Base-by-base conservation (phyloP, 2,113 vertebrate genomes). In the Engystomops pustulosus region DNA sequence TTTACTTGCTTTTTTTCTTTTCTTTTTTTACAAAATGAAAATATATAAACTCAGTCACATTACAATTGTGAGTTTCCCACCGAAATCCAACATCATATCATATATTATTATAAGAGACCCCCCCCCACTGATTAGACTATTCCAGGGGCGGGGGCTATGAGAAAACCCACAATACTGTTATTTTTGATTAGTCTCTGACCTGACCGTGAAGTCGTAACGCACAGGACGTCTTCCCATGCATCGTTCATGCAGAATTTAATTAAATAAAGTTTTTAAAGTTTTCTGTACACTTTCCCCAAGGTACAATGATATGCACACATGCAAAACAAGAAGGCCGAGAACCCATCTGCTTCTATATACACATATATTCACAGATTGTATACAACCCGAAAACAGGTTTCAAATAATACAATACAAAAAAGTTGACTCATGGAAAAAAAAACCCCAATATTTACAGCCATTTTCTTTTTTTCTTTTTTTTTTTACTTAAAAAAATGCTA, bases 341-440 rank as follows among this genome's bases (percentile, higher is more conserved):
- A 88, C 91, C 32, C 70, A 49, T 30, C 70, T 74, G 92, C 89
- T 88, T 92, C 92, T 91, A 74, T 94, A 95, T 95, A 92, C 94
- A 95, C 93, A 94, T 90, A 93, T 94, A 92, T 94, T 94, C 92
- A 94, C 92, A 89, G 90, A 92, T 92, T 94, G 93, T 94, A 94
- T 93, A 93, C 88, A 92, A 94, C 90, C 86, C 47, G 75, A 86
- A 89, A 89, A 89, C 89, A 89, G 91, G 93, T 90, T 92, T 92
- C 93, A 88, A 88, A 90, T 92, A 92, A 91, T 94, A 94, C 90
- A 92, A 93, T 95, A 95, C 91, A 94, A 95, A 95, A 94, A 93
- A 93, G 89, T 94, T 94, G 27, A 75, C 90, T 94, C 94, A 93
- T 92, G 90, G 91, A 94, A 94, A 95, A 90, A n/a, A n/a, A n/a